Base-by-base conservation (phyloP, 2,888 invertebrate genomes). In the Dorcus hopei region DNA sequence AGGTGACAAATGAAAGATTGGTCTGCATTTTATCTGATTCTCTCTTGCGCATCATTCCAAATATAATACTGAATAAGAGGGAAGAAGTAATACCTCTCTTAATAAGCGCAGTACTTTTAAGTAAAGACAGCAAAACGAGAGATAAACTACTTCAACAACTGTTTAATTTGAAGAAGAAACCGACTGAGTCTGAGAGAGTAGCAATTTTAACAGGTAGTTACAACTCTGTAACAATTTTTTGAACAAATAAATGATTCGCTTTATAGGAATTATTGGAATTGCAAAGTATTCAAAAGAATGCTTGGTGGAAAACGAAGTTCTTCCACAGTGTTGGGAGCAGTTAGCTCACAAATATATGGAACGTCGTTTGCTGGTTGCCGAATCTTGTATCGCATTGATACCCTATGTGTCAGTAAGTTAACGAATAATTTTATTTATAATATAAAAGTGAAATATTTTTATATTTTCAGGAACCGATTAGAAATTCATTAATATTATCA, bases 301-400 rank as follows among this genome's bases (percentile, higher is more conserved):
- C 16, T 71, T 85, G 52, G 82, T 87, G n/a, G 84, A 86, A 70
- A 83, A 84, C 59, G 88, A 88, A 74, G 80, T 89, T 54, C 75
- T 89, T 48, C 87, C 88, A 0, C 84, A 87, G 64, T 87, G 88
- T 72, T 89, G 89, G 88, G 87, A 88, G 70, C 87, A 88, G 77
- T 82, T 89, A 64, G 84, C 81, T 53, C 85, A 88, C 70, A 87
- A 87, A 67, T 84, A 87, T 74, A 76, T 82, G 2, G 89, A 89
- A 73, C 78, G 86, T 61, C 79, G 89, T 57, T 75, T 88, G 38
- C 73, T 90, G 26, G 87, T 88, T 5, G 87, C 86, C 3, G 88
- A 89, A 72, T 84, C 87, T 7, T 89, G 88, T 72, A 84, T 85
- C 4, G 82, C 83, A 4, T 78, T 89, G 57, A 82, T 87, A 49